Evolutionary conservation across 2,888 invertebrate species (phyloP), one percentile per base, ranked within the genome.

Genomic region (Apantesis nais): DNA sequence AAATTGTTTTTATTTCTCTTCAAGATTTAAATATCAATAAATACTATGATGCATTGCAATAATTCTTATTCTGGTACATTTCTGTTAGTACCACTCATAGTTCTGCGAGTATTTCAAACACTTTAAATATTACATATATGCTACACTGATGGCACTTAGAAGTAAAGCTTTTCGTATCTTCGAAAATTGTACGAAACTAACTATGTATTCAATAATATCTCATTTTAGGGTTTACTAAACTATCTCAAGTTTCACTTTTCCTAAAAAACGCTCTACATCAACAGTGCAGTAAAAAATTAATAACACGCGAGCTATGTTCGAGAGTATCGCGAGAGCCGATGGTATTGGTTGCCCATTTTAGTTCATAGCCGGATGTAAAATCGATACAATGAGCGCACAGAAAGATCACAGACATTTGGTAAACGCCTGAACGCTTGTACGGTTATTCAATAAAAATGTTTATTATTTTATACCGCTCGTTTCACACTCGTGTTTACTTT

Each of bases 371-470:
- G 90, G 92, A 92, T 91, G 90, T 90, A 90, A 93, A 93, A 93
- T 93, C 93, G 89, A 93, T 93, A 93, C 91, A 89, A 90, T 87
- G 88, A 86, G 87, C 89, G 89, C 88, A 89, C 81, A 79, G 88
- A 88, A 88, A 88, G 90, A 90, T 90, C 90, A 89, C 87, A 87
- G 86, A 86, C 88, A 84, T 86, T 88, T 87, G 88, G 88, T 88
- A 73, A 71, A 78, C 73, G 73, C 83, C 81, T 66, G 66, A 63
- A 67, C 48, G 62, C 52, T 55, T 72, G 65, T 67, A 52, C 60
- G 58, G 63, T 77, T 76, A 80, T 78, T 77, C 79, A 78, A 78
- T 86, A 84, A 86, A 82, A 87, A 81, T 80, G 87, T 86, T 85
- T 89, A 83, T 86, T 87, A 83, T 86, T 83, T 78, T 76, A 74